Percentiles rank a stretch among this genome's conserved stretches.
phyloP scores from a whole-genome alignment of 2,113 vertebrate genomes.

The Campylomormyrus numenius region DNA sequence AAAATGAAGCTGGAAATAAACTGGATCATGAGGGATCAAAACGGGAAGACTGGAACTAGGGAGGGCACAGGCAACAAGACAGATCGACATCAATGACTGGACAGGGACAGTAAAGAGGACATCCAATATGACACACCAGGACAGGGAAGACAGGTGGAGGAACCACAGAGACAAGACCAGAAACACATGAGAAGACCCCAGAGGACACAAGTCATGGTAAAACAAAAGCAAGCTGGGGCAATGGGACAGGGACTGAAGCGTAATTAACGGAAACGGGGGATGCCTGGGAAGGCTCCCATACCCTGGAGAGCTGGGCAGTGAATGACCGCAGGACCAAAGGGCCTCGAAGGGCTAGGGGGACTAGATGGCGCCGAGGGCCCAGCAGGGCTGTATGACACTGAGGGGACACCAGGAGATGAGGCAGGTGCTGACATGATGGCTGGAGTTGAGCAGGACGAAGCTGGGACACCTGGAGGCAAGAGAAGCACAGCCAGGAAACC shows the following conservation, averaged over 20 bases:
- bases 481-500: neutral
- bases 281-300: neutral
- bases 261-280: fast-evolving
- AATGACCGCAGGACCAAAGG: neutral
- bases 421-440: neutral
- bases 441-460: neutral
- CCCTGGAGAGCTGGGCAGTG: neutral
- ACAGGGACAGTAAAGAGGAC: neutral
- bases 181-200: neutral
- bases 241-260: neutral
- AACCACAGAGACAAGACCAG: neutral
- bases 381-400: neutral
- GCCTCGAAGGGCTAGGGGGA: neutral
- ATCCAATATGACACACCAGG: neutral
- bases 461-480: neutral
- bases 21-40: neutral
- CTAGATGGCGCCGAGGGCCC: too few species aligned
- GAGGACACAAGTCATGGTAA: neutral
- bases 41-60: neutral
- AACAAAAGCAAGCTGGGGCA: neutral
- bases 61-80: neutral
- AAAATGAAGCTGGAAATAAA: neutral
- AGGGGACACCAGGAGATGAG: neutral
- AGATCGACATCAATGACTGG: neutral
- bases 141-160: neutral